These are phyloP conservation scores for Helleia helle DNA, from an alignment of 2,888 invertebrate genomes.

Conservation along the genomic window DNA sequence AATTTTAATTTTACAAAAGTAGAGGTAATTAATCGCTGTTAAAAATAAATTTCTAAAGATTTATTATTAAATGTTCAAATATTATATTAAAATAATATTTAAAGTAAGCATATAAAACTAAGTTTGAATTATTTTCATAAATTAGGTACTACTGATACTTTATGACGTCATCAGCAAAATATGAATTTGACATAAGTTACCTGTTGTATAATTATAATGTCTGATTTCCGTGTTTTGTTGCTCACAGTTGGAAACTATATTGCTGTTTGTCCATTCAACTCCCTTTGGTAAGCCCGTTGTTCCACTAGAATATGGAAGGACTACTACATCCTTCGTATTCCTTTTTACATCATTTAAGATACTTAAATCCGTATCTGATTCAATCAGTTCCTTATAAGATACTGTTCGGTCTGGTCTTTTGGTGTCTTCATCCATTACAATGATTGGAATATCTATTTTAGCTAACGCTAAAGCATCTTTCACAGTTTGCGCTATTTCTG, in stretches of 20 bases:
- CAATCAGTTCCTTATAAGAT: slow-evolving; percentile 74
- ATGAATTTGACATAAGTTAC: slow-evolving; percentile 14
- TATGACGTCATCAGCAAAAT: neutral
- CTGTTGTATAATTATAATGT: slow-evolving; percentile 33
- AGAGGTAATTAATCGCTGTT: too few species aligned
- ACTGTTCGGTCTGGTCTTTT: slow-evolving; percentile 65
- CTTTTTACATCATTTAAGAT: slow-evolving; percentile 51
- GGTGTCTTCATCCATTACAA: slow-evolving; percentile 38
- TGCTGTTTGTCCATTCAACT: slow-evolving; percentile 76
- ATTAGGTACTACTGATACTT: too few species aligned
- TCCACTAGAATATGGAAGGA: slow-evolving; percentile 88
- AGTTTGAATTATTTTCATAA: too few species aligned
- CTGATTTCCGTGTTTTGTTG: slow-evolving; percentile 42
- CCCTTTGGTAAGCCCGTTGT: slow-evolving; percentile 89
- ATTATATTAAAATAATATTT: too few species aligned
- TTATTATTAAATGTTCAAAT: too few species aligned
- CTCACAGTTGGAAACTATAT: slow-evolving; percentile 62
- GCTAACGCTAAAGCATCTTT: slow-evolving; percentile 54
- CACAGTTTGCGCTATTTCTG: slow-evolving; percentile 53
- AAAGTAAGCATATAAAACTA: too few species aligned
- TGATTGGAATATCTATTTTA: slow-evolving; percentile 62
- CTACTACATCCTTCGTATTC: slow-evolving; percentile 69
- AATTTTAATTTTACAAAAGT: too few species aligned
- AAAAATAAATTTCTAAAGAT: too few species aligned
- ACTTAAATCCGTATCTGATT: slow-evolving; percentile 60